phyloP scores from a whole-genome alignment of 1,140 invertebrate genomes.

The Heterodera carotae region DNA sequence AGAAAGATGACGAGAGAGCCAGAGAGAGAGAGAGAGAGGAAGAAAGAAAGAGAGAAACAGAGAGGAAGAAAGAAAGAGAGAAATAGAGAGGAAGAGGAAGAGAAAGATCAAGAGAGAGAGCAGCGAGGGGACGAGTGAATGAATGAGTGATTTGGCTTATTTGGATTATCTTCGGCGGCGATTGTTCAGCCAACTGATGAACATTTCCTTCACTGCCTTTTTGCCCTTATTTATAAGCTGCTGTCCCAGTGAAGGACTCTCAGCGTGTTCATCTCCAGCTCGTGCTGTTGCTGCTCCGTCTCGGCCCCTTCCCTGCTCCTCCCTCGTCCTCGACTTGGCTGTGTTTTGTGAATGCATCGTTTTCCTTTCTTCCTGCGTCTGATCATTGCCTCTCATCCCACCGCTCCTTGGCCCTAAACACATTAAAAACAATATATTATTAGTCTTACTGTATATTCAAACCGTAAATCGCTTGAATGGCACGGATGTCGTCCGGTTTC shows the following conservation, averaged over 20 bases:
- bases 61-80: too few relatives aligned
- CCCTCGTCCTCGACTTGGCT: not conserved
- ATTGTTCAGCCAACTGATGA: constrained; percentile 2
- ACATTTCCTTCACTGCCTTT: not conserved
- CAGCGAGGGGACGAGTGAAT: constrained; percentile 2
- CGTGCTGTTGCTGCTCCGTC: not conserved
- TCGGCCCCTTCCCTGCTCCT: not conserved
- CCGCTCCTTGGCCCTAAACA: not conserved
- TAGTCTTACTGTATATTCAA: not conserved
- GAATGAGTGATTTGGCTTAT: too few relatives aligned
- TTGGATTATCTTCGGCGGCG: constrained; percentile 2
- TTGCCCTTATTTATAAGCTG: not conserved
- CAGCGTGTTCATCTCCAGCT: not conserved
- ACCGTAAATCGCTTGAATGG: constrained; percentile 40
- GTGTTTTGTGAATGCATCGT: not conserved
- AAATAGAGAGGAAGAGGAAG: too few relatives aligned
- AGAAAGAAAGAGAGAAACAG: constrained; percentile 7
- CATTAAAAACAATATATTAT: not conserved
- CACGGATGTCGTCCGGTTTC: constrained; percentile 22
- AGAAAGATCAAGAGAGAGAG: too few relatives aligned
- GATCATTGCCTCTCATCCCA: not conserved
- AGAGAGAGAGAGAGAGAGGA: too few relatives aligned
- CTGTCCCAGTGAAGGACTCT: not conserved
- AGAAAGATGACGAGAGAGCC: too few relatives aligned
- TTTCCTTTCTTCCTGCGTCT: not conserved